A percentile compares a stretch with the other conserved stretches of the same genome.
phyloP scores from a whole-genome alignment of 2,113 vertebrate species.

The Muntiacus muntjak region DNA sequence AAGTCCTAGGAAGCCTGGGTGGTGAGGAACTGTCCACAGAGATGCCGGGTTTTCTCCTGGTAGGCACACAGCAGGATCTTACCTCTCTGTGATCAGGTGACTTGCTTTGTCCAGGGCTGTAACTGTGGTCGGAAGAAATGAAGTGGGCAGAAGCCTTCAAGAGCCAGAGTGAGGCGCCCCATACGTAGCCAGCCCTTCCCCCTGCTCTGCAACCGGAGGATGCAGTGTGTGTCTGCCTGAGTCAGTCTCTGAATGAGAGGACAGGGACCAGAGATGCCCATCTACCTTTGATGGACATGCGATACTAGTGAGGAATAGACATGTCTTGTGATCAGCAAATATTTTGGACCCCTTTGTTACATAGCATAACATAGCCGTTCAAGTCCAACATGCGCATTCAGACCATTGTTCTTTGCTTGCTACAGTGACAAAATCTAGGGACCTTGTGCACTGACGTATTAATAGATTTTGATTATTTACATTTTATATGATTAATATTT shows the following conservation, averaged over 20 bases:
- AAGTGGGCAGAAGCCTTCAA: background rate
- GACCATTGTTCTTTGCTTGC: background rate
- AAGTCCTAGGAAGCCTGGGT: background rate
- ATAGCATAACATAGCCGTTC: background rate
- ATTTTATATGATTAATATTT: background rate
- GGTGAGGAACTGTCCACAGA: background rate
- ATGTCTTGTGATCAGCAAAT: background rate
- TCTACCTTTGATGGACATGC: background rate
- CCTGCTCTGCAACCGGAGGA: no score
- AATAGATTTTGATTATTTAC: background rate
- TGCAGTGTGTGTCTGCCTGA: background rate
- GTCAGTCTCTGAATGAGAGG: background rate
- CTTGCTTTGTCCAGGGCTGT: background rate
- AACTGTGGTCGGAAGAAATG: background rate
- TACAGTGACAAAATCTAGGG: background rate
- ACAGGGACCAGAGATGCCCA: background rate
- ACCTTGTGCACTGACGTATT: rapidly evolving
- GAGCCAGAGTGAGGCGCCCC: background rate
- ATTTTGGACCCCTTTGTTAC: background rate
- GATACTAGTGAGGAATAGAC: background rate
- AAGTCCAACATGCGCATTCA: background rate
- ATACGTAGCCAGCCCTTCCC: background rate
- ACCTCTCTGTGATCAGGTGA: background rate
- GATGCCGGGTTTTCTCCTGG: background rate
- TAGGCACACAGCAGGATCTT: background rate